A percentile compares a stretch with the other conserved stretches of the same genome.
phyloP scores from a whole-genome alignment of 2,113 vertebrate genomes.

The Sminthopsis crassicaudata region DNA sequence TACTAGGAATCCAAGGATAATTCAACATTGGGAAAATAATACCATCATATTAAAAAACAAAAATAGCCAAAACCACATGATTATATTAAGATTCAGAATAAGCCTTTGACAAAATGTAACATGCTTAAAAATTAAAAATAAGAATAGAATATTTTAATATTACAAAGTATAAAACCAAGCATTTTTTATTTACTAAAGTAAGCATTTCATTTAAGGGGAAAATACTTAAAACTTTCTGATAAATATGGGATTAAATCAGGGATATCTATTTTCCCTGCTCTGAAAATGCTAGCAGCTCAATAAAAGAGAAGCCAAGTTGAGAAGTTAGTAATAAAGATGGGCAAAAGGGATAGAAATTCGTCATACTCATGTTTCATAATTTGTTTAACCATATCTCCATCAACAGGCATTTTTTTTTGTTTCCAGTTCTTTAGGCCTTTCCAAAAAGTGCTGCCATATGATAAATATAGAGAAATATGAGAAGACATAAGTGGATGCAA shows the following conservation, averaged over 20 bases:
- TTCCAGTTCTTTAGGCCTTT: neutral
- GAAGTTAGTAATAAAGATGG: neutral
- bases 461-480: neutral
- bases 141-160: neutral
- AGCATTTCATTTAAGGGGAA: neutral
- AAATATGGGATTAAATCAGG: neutral
- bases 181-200: neutral
- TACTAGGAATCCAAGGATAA: neutral
- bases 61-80: neutral
- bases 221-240: neutral
- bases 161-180: neutral
- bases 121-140: neutral
- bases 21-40: neutral
- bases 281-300: neutral
- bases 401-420: neutral
- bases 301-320: neutral
- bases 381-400: neutral
- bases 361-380: neutral
- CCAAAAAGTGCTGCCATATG: neutral
- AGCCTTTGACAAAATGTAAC: neutral
- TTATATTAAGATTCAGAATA: neutral
- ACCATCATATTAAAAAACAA: neutral
- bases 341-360: neutral
- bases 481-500: neutral
- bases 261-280: too few relatives aligned